phyloP scores from a whole-genome alignment of 2,113 vertebrate species.

The Hylia prasina region DNA sequence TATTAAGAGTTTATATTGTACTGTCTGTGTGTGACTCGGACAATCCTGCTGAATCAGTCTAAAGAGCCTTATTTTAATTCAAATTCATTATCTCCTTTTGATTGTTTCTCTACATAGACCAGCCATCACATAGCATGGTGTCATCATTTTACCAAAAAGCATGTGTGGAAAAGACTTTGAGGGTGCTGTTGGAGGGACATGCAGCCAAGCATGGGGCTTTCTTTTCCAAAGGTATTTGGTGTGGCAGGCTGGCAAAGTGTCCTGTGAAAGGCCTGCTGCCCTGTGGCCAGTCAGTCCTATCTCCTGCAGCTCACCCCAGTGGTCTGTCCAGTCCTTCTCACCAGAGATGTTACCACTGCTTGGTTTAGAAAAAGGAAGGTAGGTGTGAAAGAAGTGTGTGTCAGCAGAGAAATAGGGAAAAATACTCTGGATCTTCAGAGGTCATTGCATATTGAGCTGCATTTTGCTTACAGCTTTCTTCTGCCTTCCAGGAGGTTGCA shows the following conservation, averaged over 20 bases:
- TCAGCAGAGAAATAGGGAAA: neutral
- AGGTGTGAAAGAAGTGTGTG: neutral
- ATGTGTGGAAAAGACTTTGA: fast-evolving
- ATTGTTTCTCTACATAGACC: neutral
- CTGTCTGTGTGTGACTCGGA: neutral
- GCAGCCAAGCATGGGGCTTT: fast-evolving
- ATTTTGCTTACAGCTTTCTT: neutral
- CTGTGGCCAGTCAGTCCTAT: neutral
- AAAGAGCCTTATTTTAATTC: neutral
- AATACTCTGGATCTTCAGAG: neutral
- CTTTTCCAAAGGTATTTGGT: neutral
- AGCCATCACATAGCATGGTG: neutral
- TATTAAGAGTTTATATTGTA: neutral
- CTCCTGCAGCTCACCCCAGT: neutral
- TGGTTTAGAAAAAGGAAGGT: neutral
- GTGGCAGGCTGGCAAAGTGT: neutral
- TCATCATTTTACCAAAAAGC: neutral
- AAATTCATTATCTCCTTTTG: neutral
- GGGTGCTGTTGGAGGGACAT: neutral
- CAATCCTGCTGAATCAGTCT: neutral
- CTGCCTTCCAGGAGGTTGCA: neutral
- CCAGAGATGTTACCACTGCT: neutral
- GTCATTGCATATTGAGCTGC: neutral
- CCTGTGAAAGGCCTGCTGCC: neutral
- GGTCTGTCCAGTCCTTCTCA: neutral